These are phyloP conservation scores for Lamproptera curius DNA, from an alignment of 2,888 invertebrate genomes.

Conservation along the genomic window DNA sequence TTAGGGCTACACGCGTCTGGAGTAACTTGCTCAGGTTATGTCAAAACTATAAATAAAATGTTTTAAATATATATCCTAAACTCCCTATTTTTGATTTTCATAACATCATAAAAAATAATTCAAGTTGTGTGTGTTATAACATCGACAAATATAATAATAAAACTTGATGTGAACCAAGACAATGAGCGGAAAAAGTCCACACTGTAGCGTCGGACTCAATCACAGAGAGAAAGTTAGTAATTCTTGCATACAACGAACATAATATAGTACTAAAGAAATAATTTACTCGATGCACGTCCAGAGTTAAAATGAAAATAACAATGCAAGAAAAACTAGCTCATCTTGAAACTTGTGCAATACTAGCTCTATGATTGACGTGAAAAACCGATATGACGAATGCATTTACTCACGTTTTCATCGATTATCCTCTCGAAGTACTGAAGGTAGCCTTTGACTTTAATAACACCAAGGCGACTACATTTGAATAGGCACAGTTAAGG, in stretches of 20 bases:
- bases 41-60: background rate
- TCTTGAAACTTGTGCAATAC: constrained; percentile 50
- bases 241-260: too few relatives aligned
- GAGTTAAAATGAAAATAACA: too few relatives aligned
- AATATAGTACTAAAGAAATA: too few relatives aligned
- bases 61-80: background rate
- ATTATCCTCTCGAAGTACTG: constrained; percentile 66
- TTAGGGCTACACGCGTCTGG: constrained; percentile 62
- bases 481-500: constrained; percentile 71
- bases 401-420: constrained; percentile 68
- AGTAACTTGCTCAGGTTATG: constrained; percentile 30
- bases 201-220: constrained; percentile 11
- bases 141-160: background rate
- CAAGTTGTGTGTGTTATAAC: background rate
- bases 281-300: too few relatives aligned
- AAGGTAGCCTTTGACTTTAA: constrained; percentile 52
- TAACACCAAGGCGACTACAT: constrained; percentile 72
- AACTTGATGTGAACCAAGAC: too few relatives aligned
- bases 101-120: too few relatives aligned
- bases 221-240: constrained; percentile 33
- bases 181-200: constrained; percentile 18
- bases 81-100: too few relatives aligned
- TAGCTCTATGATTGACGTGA: constrained; percentile 22
- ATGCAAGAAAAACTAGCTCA: constrained; percentile 23
- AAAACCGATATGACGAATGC: constrained; percentile 15